Conservation (phyloP, 2,888 invertebrate species). For the Coenonympha arcania region DNA sequence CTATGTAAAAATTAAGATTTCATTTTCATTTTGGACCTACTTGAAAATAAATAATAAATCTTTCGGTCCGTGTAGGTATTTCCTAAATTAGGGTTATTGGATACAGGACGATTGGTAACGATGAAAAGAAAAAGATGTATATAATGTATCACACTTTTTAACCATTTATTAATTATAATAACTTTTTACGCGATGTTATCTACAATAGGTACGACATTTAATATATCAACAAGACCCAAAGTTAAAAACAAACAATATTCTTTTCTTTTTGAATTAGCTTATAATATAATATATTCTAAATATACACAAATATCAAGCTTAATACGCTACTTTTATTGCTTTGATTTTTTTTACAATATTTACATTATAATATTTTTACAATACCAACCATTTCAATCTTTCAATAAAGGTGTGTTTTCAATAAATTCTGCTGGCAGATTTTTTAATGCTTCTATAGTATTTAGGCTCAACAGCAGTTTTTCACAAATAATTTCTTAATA, state of each 20-base stretch:
- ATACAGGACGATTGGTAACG: no score
- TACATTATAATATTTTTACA: conserved; percentile 5
- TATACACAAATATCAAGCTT: conserved; percentile 24
- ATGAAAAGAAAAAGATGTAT: neutral
- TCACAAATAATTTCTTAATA: no score
- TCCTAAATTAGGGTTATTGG: no score
- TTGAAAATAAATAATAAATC: no score
- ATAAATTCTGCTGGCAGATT: neutral
- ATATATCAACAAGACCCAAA: conserved; percentile 30
- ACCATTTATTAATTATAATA: conserved; percentile 31
- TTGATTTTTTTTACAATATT: conserved; percentile 24
- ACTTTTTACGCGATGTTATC: conserved; percentile 23
- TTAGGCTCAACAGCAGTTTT: no score
- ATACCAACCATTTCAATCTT: neutral
- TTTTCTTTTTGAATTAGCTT: conserved; percentile 2
- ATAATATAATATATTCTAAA: conserved; percentile 10
- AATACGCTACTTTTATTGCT: conserved; percentile 28
- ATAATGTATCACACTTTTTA: conserved; percentile 18
- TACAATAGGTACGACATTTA: conserved; percentile 28
- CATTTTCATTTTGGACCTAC: no score
- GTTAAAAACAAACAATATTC: conserved; percentile 27
- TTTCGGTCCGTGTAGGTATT: no score
- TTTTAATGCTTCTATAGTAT: no score
- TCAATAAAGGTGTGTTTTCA: neutral
- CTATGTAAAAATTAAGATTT: no score